Conservation (phyloP, 2,113 vertebrate species). For the Eubucco bourcierii region DNA sequence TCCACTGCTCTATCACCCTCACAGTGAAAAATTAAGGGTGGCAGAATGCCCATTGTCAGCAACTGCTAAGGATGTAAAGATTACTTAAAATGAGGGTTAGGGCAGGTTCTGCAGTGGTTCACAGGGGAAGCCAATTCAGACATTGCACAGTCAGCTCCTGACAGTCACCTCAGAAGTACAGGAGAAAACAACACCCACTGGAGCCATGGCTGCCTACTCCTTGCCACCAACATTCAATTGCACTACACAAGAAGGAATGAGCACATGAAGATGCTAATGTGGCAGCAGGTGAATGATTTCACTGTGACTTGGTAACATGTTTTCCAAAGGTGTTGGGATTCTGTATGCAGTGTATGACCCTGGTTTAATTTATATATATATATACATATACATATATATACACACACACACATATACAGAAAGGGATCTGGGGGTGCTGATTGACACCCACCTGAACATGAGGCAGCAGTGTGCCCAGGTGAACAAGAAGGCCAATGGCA, state of each 20-base stretch:
- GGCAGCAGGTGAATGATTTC: not conserved
- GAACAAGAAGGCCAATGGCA: too few relatives aligned
- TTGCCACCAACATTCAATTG: not conserved
- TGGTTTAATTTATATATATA: too few relatives aligned
- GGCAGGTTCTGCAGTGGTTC: not conserved
- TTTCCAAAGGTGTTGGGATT: not conserved
- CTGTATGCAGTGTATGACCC: not conserved
- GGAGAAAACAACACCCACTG: not conserved
- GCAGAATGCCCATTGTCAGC: not conserved
- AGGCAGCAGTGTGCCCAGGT: too few relatives aligned
- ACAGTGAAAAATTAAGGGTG: too few relatives aligned
- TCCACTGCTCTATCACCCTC: too few relatives aligned
- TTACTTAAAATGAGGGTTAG: not conserved
- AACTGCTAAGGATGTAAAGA: not conserved
- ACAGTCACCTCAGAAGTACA: not conserved
- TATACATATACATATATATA: too few relatives aligned
- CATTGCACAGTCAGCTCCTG: not conserved
- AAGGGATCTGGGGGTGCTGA: too few relatives aligned
- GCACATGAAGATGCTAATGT: not conserved
- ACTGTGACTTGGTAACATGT: not conserved
- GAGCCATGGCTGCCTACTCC: not conserved
- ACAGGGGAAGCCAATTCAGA: not conserved
- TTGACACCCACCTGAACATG: too few relatives aligned
- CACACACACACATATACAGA: too few relatives aligned
- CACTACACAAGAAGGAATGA: not conserved